Conservation (phyloP, 2,797 vertebrate genomes). For the Lepus oiostolus region DNA sequence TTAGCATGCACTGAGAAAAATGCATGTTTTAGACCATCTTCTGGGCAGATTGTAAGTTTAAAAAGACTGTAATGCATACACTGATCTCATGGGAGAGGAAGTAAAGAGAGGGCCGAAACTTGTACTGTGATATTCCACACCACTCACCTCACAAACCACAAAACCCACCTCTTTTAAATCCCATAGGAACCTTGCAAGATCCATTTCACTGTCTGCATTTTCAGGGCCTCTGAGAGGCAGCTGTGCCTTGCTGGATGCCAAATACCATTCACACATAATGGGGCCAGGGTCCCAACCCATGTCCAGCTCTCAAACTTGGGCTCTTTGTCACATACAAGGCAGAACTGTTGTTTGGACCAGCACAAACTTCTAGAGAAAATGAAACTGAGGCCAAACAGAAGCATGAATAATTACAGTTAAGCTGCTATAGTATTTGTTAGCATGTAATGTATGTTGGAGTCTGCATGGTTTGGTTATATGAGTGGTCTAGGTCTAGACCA, state of each 20-base stretch:
- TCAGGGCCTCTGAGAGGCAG: not conserved
- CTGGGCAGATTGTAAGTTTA: not conserved
- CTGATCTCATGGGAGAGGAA: not conserved
- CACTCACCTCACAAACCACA: not conserved
- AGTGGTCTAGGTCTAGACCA: not conserved
- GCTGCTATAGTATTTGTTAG: not conserved
- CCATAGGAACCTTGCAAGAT: not conserved
- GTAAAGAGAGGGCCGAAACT: not conserved
- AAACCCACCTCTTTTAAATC: not conserved
- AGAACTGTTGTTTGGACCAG: not conserved
- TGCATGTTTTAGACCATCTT: not conserved
- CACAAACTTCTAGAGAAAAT: not conserved
- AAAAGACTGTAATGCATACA: not conserved
- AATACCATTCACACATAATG: no score
- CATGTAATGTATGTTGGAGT: not conserved
- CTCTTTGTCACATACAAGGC: not conserved
- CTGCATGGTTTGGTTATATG: not conserved
- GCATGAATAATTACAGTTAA: no score
- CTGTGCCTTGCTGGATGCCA: not conserved
- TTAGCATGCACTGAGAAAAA: not conserved
- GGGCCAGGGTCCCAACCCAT: not conserved
- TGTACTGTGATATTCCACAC: fast-evolving
- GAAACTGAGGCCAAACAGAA: not conserved
- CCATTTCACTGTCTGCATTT: not conserved
- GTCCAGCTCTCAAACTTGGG: not conserved